Percentiles rank a stretch among this genome's conserved stretches.
Conservation (phyloP, 92 coral and sea anemone species). For the Anthopleura xanthogrammica region DNA sequence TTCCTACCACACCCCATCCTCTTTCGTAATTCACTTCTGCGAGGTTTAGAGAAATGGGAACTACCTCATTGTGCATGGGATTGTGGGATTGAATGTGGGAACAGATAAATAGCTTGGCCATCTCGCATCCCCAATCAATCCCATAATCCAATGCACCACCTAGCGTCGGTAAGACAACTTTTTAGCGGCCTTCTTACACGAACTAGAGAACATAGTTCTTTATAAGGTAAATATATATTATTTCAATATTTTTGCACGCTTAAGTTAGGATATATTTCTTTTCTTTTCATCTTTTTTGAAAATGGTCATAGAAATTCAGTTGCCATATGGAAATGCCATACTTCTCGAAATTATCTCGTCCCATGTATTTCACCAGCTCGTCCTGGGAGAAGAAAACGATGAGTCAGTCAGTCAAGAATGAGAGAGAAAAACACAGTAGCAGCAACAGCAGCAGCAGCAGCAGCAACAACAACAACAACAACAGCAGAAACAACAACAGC, state of each 20-base stretch:
- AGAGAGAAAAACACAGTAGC: neutral
- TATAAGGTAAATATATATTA: neutral
- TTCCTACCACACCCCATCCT: no score
- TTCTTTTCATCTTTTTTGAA: constrained; percentile 33
- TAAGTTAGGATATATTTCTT: neutral
- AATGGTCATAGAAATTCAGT: constrained; percentile 82
- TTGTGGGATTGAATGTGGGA: no score
- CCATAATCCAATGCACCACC: no score
- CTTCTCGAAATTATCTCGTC: constrained; percentile 80
- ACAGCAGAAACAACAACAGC: no score
- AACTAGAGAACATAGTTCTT: neutral
- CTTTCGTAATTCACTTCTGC: no score
- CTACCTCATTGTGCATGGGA: no score
- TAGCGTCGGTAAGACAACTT: no score
- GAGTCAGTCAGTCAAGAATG: neutral
- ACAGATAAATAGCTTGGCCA: no score
- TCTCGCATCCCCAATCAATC: no score
- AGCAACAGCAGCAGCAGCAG: neutral
- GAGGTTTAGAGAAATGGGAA: no score
- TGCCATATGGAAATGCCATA: constrained; percentile 96
- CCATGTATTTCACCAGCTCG: constrained; percentile 86
- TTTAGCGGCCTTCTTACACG: no score
- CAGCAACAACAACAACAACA: neutral
- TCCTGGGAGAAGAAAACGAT: constrained; percentile 38
- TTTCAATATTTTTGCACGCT: neutral